Evolutionary conservation across 64 coral and sea anemone genomes (phyloP).

Genomic region (Dendronephthya gigantea): DNA sequence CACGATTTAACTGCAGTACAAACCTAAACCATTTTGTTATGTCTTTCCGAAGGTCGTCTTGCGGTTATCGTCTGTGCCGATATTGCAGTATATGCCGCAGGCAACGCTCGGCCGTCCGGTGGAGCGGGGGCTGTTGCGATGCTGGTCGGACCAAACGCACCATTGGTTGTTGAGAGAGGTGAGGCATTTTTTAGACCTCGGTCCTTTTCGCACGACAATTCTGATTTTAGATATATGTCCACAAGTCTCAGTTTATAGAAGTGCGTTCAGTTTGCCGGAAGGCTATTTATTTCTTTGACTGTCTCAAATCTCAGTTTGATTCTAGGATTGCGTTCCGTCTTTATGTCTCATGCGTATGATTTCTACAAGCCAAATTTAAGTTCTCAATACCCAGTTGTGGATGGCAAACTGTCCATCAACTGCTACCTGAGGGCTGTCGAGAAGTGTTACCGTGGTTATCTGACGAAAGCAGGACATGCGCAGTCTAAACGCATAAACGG

Average conservation of each 20-base stretch:
- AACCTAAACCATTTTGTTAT: not conserved
- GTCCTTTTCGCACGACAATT: not conserved
- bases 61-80: constrained; percentile 89
- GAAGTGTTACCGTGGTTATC: constrained; percentile 63
- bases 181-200: not conserved
- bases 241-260: too few species aligned
- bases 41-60: constrained; percentile 50
- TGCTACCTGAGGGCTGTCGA: constrained; percentile 81
- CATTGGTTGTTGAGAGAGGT: constrained; percentile 87
- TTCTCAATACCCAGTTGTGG: constrained; percentile 87
- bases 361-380: constrained; percentile 97
- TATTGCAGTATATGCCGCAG: constrained; percentile 98
- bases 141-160: constrained; percentile 85
- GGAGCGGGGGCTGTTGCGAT: constrained; percentile 95
- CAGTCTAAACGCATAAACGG: not conserved
- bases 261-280: too few species aligned
- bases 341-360: constrained; percentile 92
- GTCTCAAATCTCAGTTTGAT: too few species aligned
- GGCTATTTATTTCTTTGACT: too few species aligned
- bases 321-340: constrained; percentile 57
- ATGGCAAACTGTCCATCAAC: constrained; percentile 68
- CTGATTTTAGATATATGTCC: too few species aligned
- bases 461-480: constrained; percentile 39
- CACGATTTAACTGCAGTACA: not conserved
- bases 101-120: constrained; percentile 77